Evolutionary conservation across 2,888 invertebrate species (phyloP).

Genomic region (Heliconius ethilla): DNA sequence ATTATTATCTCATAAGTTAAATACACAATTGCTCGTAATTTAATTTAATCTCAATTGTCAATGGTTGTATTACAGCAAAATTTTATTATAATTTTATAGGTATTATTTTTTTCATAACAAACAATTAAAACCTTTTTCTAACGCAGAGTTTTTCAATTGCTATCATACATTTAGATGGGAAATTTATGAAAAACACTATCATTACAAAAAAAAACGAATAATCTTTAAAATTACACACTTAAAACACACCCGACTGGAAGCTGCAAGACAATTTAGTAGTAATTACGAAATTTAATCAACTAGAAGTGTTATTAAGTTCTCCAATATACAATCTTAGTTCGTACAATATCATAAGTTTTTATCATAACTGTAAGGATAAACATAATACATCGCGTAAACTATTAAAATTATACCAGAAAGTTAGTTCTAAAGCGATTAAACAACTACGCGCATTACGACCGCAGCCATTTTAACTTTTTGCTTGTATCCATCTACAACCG

Average conservation of each 20-base stretch:
- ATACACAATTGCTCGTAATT: conserved; percentile 8
- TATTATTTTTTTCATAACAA: too few species aligned
- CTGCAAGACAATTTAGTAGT: background rate
- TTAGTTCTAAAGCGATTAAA: conserved; percentile 41
- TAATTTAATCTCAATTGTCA: background rate
- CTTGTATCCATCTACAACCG: conserved; percentile 34
- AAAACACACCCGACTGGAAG: background rate
- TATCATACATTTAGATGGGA: background rate
- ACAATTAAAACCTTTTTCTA: too few species aligned
- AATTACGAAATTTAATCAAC: background rate
- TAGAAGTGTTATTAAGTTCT: background rate
- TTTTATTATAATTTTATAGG: background rate
- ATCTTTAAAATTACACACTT: background rate
- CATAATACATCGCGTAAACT: conserved; percentile 7
- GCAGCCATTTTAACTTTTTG: conserved; percentile 41
- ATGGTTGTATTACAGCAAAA: background rate
- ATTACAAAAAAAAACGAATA: background rate
- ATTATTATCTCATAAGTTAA: too few species aligned
- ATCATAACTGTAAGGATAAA: background rate
- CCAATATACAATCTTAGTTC: background rate
- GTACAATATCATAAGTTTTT: background rate
- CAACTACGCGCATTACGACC: conserved; percentile 38
- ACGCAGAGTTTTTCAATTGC: background rate
- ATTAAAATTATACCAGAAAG: conserved; percentile 15
- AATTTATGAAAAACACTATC: background rate